Percentiles rank a stretch among this genome's conserved stretches.
phyloP scores from a whole-genome alignment of 1,140 invertebrate species.

The Holcopasites calliopsidis region DNA sequence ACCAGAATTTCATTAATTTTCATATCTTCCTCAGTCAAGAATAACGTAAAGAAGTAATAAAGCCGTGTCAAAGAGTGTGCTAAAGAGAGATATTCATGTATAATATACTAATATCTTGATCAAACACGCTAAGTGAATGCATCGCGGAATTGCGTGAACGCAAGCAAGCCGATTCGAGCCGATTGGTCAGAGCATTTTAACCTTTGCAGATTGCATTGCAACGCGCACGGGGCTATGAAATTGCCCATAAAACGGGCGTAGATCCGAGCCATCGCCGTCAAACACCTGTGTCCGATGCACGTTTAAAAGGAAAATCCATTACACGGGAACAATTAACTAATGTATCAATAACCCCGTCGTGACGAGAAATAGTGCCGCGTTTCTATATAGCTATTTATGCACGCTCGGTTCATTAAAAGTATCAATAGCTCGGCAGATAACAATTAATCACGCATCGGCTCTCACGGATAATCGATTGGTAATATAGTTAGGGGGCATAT shows the following conservation, averaged over 20 bases:
- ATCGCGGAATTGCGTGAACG: neutral
- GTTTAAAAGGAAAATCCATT: neutral
- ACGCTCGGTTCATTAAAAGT: slow-evolving; percentile 17
- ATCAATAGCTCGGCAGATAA: neutral
- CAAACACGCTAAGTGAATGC: neutral
- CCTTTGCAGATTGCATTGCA: neutral
- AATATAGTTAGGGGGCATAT: neutral
- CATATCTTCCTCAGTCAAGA: no score
- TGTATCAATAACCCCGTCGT: neutral
- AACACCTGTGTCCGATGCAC: neutral
- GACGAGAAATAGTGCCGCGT: slow-evolving; percentile 5
- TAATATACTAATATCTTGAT: neutral
- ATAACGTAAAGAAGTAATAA: neutral
- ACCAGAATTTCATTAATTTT: no score
- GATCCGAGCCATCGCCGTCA: neutral
- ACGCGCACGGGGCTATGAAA: neutral
- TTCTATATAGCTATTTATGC: slow-evolving; percentile 23
- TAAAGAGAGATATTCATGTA: neutral
- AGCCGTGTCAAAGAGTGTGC: neutral
- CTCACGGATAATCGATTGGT: slow-evolving; percentile 10
- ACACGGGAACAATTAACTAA: slow-evolving; percentile 14
- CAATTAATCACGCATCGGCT: slow-evolving; percentile 25
- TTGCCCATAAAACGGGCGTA: neutral
- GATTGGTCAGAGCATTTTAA: neutral
- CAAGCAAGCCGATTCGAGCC: neutral